Evolutionary conservation across 1,140 invertebrate species (phyloP), one percentile per base, ranked within the genome.

Genomic region (Drosophila watanabei): DNA sequence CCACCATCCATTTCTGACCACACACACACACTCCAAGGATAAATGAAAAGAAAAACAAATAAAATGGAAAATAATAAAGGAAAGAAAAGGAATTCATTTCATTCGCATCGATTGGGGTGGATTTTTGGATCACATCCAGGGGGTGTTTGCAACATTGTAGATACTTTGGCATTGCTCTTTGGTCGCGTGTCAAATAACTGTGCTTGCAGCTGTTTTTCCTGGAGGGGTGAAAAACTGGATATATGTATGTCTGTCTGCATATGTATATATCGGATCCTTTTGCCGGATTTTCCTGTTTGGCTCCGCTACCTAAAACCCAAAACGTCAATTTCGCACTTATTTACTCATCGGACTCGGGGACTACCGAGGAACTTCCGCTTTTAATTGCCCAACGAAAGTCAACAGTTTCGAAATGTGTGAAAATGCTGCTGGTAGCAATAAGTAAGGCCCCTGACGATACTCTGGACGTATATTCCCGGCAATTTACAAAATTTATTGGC

Each of bases 151-250:
- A 58, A 77, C 75, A 59, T 33, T 70, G 64, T 70, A 56, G 68
- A 71, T 71, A 71, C 35, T 71, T 70, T 65, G 28, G 64, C 24
- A 30, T 33, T 52, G 51, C 35, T 78, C 60, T 41, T 61, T 75
- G 69, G 83, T 86, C 83, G 83, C 83, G 84, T 86, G 83, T 86
- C 83, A 87, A 86, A 82, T 86, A 86, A 82, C 83, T 85, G 14
- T 39, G 68, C 68, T 70, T 85, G 82, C 82, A 85, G 81, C 72
- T 77, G 71, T 52, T 54, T 76, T 46, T 43, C 45, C 59, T 32
- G 30, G 35, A 32, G 61, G 81, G 81, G 76, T 84, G 79, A 78
- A 65, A 80, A 70, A 59, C 57, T 18, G 68, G 33, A 43, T 56
- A 49, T 57, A 59, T 14, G 35, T 33, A 48, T 9, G 46, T 51